phyloP scores from a whole-genome alignment of 2,888 invertebrate genomes.

The Lasioglossum pauxillum region DNA sequence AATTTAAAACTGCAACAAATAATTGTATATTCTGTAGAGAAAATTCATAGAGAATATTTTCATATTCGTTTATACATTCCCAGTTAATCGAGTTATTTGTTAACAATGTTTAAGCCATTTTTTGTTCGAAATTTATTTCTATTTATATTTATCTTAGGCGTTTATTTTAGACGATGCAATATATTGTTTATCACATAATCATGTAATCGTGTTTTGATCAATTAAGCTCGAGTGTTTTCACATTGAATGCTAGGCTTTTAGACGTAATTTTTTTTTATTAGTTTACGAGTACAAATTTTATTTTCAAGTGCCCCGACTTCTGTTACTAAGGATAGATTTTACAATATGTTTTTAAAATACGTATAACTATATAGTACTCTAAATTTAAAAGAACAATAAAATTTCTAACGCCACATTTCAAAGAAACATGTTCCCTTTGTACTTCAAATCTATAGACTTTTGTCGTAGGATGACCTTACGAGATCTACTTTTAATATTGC shows the following conservation, averaged over 20 bases:
- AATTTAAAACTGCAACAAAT: conserved; percentile 24
- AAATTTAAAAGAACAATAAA: conserved; percentile 52
- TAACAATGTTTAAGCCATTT: conserved; percentile 15
- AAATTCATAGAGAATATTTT: conserved; percentile 29
- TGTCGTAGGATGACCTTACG: conserved; percentile 51
- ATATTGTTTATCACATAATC: neutral
- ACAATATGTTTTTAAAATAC: conserved; percentile 14
- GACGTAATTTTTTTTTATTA: conserved; percentile 34
- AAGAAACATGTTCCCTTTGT: conserved; percentile 52
- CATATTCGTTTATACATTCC: conserved; percentile 67
- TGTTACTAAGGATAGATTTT: conserved; percentile 12
- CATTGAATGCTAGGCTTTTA: conserved; percentile 37
- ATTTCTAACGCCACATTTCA: conserved; percentile 27
- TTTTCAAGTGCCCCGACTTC: conserved; percentile 8
- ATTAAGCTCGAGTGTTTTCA: conserved; percentile 19
- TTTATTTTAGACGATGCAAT: conserved; percentile 15
- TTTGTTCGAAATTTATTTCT: conserved; percentile 38
- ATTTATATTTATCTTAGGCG: conserved; percentile 31
- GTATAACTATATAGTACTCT: neutral
- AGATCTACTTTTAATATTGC: conserved; percentile 58
- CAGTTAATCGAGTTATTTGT: conserved; percentile 29
- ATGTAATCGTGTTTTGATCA: conserved; percentile 10
- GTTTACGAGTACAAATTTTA: conserved; percentile 32
- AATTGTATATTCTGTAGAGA: conserved; percentile 46
- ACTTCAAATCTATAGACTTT: conserved; percentile 57